phyloP scores from a whole-genome alignment of 2,113 vertebrate genomes.

The Rallus limicola region DNA sequence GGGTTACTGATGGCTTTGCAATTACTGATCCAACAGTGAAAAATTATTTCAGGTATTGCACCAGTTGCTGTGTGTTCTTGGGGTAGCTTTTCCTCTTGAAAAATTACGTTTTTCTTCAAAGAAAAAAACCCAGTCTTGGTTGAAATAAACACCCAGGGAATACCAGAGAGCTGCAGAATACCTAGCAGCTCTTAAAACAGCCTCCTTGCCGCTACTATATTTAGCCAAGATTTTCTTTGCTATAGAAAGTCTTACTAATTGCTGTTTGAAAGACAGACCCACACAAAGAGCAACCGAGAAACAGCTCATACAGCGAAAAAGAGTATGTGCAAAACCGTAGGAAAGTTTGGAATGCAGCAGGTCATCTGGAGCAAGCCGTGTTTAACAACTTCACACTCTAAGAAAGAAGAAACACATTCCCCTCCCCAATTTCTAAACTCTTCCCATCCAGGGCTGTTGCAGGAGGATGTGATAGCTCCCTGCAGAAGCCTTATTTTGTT shows the following conservation, averaged over 20 bases:
- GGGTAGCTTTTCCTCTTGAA: neutral
- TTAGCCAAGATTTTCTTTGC: constrained; percentile 25
- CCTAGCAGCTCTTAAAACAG: constrained; percentile 11
- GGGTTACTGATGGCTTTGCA: neutral
- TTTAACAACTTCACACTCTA: neutral
- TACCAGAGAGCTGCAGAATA: constrained; percentile 19
- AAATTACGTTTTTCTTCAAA: neutral
- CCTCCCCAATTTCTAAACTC: neutral
- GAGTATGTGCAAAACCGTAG: neutral
- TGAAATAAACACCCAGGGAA: constrained; percentile 35
- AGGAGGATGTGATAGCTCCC: neutral
- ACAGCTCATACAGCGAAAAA: neutral
- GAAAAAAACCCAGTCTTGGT: neutral
- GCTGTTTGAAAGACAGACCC: neutral
- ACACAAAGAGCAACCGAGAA: neutral
- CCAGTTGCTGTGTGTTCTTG: neutral
- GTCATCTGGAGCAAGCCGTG: neutral
- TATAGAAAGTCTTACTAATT: constrained; percentile 18
- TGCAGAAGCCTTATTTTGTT: neutral
- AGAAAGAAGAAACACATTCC: neutral
- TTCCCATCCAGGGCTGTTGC: neutral
- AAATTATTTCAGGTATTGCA: neutral
- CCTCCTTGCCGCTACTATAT: neutral
- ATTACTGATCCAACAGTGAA: neutral
- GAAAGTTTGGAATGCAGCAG: neutral